phyloP scores from a whole-genome alignment of 2,113 vertebrate species.

The Crotalus horridus region DNA sequence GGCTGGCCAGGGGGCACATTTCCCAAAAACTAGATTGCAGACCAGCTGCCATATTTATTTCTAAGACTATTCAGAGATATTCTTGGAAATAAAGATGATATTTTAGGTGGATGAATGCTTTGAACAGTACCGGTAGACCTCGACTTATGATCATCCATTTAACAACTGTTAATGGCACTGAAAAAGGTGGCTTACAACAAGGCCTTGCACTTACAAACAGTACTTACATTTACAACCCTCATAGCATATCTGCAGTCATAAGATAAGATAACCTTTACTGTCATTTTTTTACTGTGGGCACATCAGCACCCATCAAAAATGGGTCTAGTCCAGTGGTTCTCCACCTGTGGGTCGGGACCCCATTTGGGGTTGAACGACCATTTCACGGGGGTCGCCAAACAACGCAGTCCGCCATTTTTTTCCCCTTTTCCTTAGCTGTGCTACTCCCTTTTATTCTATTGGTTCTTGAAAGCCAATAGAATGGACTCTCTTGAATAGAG shows the following conservation, averaged over 20 bases:
- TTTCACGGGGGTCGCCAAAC: too few species aligned
- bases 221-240: not conserved
- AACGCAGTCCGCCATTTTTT: too few species aligned
- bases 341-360: too few species aligned
- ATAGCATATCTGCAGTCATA: not conserved
- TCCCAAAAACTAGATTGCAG: not conserved
- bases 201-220: not conserved
- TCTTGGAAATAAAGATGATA: not conserved
- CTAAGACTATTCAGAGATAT: not conserved
- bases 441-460: too few species aligned
- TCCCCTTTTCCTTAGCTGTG: too few species aligned
- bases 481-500: too few species aligned
- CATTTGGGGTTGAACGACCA: too few species aligned
- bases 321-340: too few species aligned
- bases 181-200: not conserved
- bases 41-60: not conserved
- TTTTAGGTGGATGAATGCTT: not conserved
- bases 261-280: too few species aligned
- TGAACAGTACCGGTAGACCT: not conserved
- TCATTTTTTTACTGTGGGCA: too few species aligned
- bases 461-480: too few species aligned
- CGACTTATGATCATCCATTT: not conserved
- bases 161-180: not conserved
- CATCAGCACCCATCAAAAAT: too few species aligned
- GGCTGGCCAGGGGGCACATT: not conserved